Conservation (phyloP, 2,797 vertebrate genomes). For the Pangasius djambal region DNA sequence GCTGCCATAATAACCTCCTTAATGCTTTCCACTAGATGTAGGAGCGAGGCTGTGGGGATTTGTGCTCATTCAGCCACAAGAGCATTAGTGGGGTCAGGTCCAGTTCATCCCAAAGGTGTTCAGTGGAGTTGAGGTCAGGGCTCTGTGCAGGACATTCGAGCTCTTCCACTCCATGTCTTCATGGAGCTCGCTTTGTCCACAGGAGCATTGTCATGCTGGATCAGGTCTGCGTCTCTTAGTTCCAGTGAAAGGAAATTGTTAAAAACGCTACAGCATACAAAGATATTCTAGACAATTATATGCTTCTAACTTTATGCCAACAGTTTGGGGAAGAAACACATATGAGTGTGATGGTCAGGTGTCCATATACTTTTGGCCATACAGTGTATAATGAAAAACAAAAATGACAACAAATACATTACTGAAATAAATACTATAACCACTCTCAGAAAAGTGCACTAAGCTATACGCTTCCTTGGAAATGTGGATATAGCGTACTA, state of each 20-base stretch:
- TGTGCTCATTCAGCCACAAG: neutral
- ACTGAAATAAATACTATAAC: neutral
- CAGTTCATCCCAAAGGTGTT: too few relatives aligned
- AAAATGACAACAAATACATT: neutral
- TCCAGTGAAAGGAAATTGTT: neutral
- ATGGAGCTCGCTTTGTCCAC: neutral
- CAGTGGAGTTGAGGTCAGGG: too few relatives aligned
- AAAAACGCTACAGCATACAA: neutral
- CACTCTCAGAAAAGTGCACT: neutral
- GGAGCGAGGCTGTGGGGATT: neutral
- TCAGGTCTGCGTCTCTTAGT: too few relatives aligned
- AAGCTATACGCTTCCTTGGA: neutral
- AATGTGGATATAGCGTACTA: neutral
- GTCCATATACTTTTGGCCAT: neutral
- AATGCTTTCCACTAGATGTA: neutral
- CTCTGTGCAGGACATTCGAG: too few relatives aligned
- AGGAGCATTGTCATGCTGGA: neutral
- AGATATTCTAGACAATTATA: too few relatives aligned
- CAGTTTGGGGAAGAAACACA: neutral
- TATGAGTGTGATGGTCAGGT: neutral
- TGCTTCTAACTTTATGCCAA: neutral
- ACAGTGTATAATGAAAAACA: neutral
- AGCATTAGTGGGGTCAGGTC: neutral
- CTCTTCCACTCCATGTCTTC: too few relatives aligned
- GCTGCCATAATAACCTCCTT: too few relatives aligned